Conservation (phyloP, 2,888 invertebrate species). For the Scrobipalpa costella region DNA sequence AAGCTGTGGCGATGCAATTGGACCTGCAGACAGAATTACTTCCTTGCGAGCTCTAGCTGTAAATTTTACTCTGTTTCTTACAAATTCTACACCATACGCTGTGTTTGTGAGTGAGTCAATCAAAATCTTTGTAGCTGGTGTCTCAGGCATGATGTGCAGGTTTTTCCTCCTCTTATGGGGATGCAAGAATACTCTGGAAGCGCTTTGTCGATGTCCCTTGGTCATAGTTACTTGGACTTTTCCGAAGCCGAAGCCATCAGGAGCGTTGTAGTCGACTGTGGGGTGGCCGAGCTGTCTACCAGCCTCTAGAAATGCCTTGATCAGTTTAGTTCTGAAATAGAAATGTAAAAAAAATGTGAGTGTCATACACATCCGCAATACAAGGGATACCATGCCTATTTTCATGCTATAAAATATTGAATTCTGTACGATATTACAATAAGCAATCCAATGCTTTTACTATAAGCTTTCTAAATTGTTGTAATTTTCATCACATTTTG, state of each 20-base stretch:
- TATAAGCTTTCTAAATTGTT: no score
- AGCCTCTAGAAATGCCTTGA: slow-evolving; percentile 80
- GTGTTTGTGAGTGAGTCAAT: slow-evolving; percentile 82
- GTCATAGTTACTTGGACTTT: slow-evolving; percentile 83
- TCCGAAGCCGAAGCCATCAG: slow-evolving; percentile 83
- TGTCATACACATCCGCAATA: no score
- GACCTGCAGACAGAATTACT: slow-evolving; percentile 92
- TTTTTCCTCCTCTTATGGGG: slow-evolving; percentile 82
- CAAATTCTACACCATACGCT: slow-evolving; percentile 86
- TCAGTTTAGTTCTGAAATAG: slow-evolving; percentile 62
- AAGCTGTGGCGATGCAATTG: slow-evolving; percentile 94
- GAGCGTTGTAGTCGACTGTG: slow-evolving; percentile 85
- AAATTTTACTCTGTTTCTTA: slow-evolving; percentile 71
- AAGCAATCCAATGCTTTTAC: no score
- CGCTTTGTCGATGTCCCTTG: slow-evolving; percentile 83
- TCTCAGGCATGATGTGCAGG: slow-evolving; percentile 84
- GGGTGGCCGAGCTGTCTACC: slow-evolving; percentile 84
- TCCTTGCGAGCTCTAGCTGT: slow-evolving; percentile 85
- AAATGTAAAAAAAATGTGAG: no score
- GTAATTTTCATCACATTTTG: no score
- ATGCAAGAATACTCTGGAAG: slow-evolving; percentile 84
- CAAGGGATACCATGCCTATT: no score
- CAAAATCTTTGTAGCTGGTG: slow-evolving; percentile 84
- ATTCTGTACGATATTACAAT: no score
- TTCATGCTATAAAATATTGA: no score